Conservation (phyloP, 2,797 vertebrate species). For the Acridotheres tristis region DNA sequence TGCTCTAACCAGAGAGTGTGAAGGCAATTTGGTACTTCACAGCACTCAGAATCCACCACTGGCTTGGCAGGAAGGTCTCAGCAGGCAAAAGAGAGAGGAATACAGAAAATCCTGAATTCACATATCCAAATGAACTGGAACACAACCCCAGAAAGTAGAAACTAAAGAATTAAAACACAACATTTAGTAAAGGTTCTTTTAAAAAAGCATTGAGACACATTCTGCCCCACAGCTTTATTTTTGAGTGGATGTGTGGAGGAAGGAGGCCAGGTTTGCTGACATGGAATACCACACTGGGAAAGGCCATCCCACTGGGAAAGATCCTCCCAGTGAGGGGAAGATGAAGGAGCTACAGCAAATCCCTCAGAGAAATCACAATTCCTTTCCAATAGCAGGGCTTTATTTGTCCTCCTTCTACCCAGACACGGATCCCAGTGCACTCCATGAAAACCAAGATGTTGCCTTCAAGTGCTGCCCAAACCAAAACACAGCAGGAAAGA, state of each 20-base stretch:
- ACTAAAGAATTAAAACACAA: not conserved
- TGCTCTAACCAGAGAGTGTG: not conserved
- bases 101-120: not conserved
- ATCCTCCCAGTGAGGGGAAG: not conserved
- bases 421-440: not conserved
- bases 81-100: not conserved
- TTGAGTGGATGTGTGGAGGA: not conserved
- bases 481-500: not conserved
- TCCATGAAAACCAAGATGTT: not conserved
- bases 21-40: not conserved
- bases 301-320: not conserved
- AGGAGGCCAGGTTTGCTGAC: not conserved
- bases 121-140: not conserved
- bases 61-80: not conserved
- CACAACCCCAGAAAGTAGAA: not conserved
- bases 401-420: not conserved
- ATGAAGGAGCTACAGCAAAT: not conserved
- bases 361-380: not conserved
- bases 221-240: not conserved
- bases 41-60: fast-evolving
- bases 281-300: not conserved
- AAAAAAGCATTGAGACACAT: fast-evolving
- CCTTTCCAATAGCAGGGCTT: not conserved
- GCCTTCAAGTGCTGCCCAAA: not conserved
- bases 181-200: not conserved